Percentiles rank a stretch among this genome's conserved stretches.
phyloP scores from a whole-genome alignment of 2,888 invertebrate genomes.

The Sepioteuthis lessoniana region DNA sequence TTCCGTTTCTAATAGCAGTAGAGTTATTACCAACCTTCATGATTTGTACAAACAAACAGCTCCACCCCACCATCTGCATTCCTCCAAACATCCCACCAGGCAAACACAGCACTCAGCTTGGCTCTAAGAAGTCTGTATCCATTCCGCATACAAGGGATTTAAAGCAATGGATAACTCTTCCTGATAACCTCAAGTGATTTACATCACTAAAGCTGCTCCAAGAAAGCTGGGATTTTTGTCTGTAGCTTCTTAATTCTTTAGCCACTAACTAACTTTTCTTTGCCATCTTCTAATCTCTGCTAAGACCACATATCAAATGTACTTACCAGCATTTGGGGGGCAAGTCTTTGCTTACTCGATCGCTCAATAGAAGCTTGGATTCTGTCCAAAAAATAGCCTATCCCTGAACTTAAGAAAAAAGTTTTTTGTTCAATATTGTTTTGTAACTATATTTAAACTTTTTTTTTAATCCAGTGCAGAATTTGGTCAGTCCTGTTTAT shows the following conservation, averaged over 20 bases:
- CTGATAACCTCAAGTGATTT: constrained; percentile 9
- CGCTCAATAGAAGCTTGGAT: constrained; percentile 12
- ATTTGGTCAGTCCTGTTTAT: too few species aligned
- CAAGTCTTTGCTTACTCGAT: neutral
- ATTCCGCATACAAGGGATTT: neutral
- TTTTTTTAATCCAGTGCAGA: too few species aligned
- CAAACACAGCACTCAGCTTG: neutral
- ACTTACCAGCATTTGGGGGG: neutral
- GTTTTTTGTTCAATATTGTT: too few species aligned
- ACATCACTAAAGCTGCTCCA: constrained; percentile 7
- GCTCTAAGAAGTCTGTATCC: constrained; percentile 17
- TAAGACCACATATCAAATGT: neutral
- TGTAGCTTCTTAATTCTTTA: constrained; percentile 21
- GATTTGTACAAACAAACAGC: neutral
- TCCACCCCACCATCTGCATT: neutral
- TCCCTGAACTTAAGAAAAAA: neutral
- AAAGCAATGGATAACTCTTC: neutral
- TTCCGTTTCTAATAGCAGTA: neutral
- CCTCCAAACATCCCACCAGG: neutral
- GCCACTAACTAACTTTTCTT: neutral
- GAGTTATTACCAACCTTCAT: neutral
- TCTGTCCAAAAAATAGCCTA: neutral
- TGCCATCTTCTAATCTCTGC: neutral
- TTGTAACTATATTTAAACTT: too few species aligned
- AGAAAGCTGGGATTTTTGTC: constrained; percentile 33